Conservation (phyloP, 2,797 vertebrate genomes). For the Sebastolobus alascanus region DNA sequence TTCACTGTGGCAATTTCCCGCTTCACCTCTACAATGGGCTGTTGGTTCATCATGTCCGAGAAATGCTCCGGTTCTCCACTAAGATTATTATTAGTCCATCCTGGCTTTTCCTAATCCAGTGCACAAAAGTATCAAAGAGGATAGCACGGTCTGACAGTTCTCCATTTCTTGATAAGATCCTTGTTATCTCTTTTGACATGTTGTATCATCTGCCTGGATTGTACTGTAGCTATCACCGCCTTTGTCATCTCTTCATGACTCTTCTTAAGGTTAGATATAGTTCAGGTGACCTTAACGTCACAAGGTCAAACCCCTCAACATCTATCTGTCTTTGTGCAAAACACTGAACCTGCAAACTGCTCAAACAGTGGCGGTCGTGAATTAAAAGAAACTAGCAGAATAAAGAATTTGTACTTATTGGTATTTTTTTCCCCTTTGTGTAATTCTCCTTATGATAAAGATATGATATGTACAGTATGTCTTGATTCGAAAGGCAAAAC, state of each 20-base stretch:
- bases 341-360: background rate
- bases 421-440: background rate
- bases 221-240: no score
- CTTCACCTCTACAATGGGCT: background rate
- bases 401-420: background rate
- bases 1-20: background rate
- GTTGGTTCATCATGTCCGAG: background rate
- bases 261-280: background rate
- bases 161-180: no score
- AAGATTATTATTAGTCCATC: background rate
- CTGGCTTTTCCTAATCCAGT: conserved; percentile 12
- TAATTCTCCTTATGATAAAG: background rate
- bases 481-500: background rate
- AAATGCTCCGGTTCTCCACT: background rate
- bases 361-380: background rate
- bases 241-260: no score
- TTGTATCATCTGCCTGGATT: no score
- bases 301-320: background rate
- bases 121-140: background rate
- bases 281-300: background rate
- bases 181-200: no score
- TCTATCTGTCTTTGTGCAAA: background rate
- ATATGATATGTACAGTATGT: background rate
- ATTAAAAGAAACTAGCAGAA: background rate
- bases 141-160: background rate